Percentiles rank a stretch among this genome's conserved stretches.
Conservation (phyloP, 2,888 invertebrate species). For the Schizaphis graminum region DNA sequence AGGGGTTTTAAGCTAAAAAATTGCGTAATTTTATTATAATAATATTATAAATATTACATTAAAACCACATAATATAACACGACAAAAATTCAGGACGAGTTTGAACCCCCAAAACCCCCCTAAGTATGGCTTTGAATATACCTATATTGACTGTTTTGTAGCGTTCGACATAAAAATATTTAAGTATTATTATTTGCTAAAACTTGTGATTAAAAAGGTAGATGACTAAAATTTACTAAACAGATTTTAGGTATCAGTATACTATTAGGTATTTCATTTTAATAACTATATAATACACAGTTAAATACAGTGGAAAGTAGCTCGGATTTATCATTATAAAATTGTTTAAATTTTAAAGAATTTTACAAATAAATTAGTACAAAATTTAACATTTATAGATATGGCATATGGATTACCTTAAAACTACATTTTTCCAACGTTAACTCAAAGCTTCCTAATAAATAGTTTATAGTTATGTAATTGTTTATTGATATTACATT, state of each 20-base stretch:
- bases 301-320: background rate
- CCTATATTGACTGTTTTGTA: background rate
- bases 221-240: background rate
- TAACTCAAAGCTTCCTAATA: background rate
- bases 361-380: background rate
- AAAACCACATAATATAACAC: too few species aligned
- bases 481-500: conserved; percentile 1
- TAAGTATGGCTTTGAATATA: too few species aligned
- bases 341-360: background rate
- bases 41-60: too few species aligned
- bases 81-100: too few species aligned
- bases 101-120: too few species aligned
- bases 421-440: background rate
- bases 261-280: background rate
- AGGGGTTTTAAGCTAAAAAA: too few species aligned
- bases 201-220: background rate
- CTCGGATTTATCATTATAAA: background rate
- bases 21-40: too few species aligned
- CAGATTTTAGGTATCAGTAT: background rate
- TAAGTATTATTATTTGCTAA: background rate
- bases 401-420: background rate
- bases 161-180: background rate
- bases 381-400: background rate
- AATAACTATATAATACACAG: background rate
- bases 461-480: background rate